phyloP scores from a whole-genome alignment of 2,113 vertebrate genomes.

The Seriola rivoliana region DNA sequence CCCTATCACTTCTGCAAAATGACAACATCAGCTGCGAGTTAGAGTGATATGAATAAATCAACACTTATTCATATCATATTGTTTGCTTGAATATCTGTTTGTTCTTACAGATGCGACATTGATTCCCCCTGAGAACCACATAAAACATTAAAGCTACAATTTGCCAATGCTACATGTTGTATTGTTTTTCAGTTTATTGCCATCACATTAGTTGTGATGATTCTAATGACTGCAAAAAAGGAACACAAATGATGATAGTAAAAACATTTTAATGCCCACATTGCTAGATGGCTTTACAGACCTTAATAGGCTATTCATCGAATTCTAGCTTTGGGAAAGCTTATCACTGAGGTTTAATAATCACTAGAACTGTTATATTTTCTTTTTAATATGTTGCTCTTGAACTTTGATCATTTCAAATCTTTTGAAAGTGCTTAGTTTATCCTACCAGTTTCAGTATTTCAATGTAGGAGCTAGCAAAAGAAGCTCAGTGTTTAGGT shows the following conservation, averaged over 20 bases:
- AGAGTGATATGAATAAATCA: constrained; percentile 54
- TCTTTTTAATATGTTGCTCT: background rate
- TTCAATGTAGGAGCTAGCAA: background rate
- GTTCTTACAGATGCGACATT: constrained; percentile 43
- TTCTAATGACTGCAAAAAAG: constrained; percentile 29
- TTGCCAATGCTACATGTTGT: constrained; percentile 15
- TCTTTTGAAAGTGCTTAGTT: background rate
- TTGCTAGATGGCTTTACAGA: constrained; percentile 44
- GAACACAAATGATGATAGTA: constrained; percentile 19
- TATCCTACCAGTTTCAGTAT: background rate
- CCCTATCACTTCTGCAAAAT: constrained; percentile 40
- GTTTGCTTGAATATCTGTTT: constrained; percentile 51
- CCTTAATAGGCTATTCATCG: background rate
- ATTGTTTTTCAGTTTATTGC: constrained; percentile 43
- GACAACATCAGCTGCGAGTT: constrained; percentile 28
- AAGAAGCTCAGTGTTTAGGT: background rate
- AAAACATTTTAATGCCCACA: constrained; percentile 24
- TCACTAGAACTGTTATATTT: background rate
- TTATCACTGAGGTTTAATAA: background rate
- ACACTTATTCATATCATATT: constrained; percentile 21
- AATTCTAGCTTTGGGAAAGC: constrained; percentile 1
- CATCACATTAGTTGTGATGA: constrained; percentile 20
- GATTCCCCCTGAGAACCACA: constrained; percentile 49
- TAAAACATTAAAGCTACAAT: constrained; percentile 41
- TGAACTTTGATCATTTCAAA: background rate